Percentiles rank a stretch among this genome's conserved stretches.
phyloP scores from a whole-genome alignment of 2,797 vertebrate genomes.

The Chelon labrosus region DNA sequence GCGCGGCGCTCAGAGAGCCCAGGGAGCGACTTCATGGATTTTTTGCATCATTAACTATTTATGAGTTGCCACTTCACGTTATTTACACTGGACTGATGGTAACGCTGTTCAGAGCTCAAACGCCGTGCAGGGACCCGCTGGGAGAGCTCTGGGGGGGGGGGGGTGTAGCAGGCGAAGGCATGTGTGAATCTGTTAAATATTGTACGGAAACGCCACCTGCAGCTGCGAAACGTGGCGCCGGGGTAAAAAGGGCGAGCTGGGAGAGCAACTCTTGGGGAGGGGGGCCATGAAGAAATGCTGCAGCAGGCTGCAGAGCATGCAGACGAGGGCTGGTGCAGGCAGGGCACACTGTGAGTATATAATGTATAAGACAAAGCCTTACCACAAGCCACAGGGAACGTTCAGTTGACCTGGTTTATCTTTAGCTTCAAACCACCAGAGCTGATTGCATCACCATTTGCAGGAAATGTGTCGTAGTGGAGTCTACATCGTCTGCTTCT shows the following conservation, averaged over 20 bases:
- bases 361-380: slow-evolving; percentile 71
- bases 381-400: slow-evolving; percentile 72
- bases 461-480: slow-evolving; percentile 68
- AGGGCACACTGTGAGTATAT: slow-evolving; percentile 59
- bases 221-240: slow-evolving; percentile 78
- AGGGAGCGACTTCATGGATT: slow-evolving; percentile 84
- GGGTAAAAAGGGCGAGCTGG: slow-evolving; percentile 57
- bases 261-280: slow-evolving; percentile 42
- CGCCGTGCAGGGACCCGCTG: slow-evolving; percentile 79
- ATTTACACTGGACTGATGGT: slow-evolving; percentile 92
- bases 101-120: slow-evolving; percentile 87
- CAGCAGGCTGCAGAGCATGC: slow-evolving; percentile 59
- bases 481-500: slow-evolving; percentile 53
- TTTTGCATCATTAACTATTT: slow-evolving; percentile 93
- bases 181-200: slow-evolving; percentile 86
- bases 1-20: slow-evolving; percentile 56
- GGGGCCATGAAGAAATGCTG: slow-evolving; percentile 51
- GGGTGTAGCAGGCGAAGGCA: slow-evolving; percentile 64
- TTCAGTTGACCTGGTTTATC: slow-evolving; percentile 84
- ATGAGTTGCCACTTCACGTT: slow-evolving; percentile 95
- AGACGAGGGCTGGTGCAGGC: slow-evolving; percentile 35
- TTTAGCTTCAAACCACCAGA: slow-evolving; percentile 68
- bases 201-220: slow-evolving; percentile 89
- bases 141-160: slow-evolving; percentile 38
- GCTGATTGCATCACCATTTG: slow-evolving; percentile 62